phyloP scores from a whole-genome alignment of 2,888 invertebrate genomes.

The Stenoptilia bipunctidactyla region DNA sequence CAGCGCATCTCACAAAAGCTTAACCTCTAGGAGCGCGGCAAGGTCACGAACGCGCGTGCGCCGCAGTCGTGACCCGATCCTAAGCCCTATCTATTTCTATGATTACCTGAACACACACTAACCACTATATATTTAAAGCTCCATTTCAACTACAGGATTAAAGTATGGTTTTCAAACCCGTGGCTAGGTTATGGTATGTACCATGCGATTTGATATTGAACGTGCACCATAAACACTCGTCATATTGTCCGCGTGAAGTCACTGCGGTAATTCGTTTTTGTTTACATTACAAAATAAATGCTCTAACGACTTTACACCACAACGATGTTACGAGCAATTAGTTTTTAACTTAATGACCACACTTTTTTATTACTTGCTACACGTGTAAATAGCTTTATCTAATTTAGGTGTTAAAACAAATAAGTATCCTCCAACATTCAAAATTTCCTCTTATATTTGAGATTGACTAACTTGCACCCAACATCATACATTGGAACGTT shows the following conservation, averaged over 20 bases:
- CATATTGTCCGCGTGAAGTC: background rate
- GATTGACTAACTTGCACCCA: no score
- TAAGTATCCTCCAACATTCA: no score
- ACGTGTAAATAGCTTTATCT: no score
- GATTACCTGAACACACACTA: constrained; percentile 38
- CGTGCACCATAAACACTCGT: constrained; percentile 17
- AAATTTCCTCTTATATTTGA: no score
- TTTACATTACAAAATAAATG: no score
- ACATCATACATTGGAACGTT: no score
- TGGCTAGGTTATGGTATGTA: constrained; percentile 23
- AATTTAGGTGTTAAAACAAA: no score
- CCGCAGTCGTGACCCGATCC: constrained; percentile 67
- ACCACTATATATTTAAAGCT: constrained; percentile 40
- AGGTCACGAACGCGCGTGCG: constrained; percentile 71
- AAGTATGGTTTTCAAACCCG: constrained; percentile 23
- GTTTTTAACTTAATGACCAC: no score
- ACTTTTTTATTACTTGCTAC: no score
- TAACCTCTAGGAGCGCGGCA: constrained; percentile 64
- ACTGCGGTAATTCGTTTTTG: no score
- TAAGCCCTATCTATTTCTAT: constrained; percentile 41
- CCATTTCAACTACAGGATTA: constrained; percentile 19
- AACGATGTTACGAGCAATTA: no score
- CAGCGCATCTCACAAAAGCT: constrained; percentile 55
- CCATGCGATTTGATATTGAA: constrained; percentile 32
- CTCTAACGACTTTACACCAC: no score